Conservation (phyloP, 2,797 vertebrate genomes). For the Gadopsis marmoratus region DNA sequence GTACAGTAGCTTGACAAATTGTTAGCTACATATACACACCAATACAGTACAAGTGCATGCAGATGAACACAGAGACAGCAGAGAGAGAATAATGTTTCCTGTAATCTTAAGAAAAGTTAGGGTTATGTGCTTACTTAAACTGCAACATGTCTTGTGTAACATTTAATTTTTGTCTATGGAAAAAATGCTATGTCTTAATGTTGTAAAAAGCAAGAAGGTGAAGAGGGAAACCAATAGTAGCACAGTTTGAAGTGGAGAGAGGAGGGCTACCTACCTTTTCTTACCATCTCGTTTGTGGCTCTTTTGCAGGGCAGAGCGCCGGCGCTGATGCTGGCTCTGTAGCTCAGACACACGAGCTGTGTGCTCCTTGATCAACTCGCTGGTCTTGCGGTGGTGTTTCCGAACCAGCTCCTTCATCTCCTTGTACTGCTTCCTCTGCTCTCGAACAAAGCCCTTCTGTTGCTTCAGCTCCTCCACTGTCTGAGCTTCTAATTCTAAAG, state of each 20-base stretch:
- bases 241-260: conserved; percentile 27
- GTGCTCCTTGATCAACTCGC: conserved; percentile 96
- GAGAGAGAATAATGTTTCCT: background rate
- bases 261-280: conserved; percentile 90
- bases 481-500: conserved; percentile 93
- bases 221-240: background rate
- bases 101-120: too few relatives aligned
- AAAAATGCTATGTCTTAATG: background rate
- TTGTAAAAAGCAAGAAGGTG: background rate
- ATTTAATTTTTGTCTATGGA: background rate
- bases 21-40: background rate
- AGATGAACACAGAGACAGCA: background rate
- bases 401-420: conserved; percentile 98
- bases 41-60: background rate
- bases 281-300: conserved; percentile 93
- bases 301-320: conserved; percentile 90
- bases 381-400: conserved; percentile 96
- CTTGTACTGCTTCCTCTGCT: conserved; percentile 98
- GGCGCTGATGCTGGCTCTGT: conserved; percentile 90
- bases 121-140: background rate
- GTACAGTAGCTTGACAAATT: background rate
- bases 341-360: conserved; percentile 91
- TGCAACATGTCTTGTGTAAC: background rate
- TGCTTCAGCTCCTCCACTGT: conserved; percentile 96
- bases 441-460: conserved; percentile 94